A percentile compares a stretch with the other conserved stretches of the same genome.
phyloP scores from a whole-genome alignment of 1,140 invertebrate genomes.

The Eulimnadia texana region DNA sequence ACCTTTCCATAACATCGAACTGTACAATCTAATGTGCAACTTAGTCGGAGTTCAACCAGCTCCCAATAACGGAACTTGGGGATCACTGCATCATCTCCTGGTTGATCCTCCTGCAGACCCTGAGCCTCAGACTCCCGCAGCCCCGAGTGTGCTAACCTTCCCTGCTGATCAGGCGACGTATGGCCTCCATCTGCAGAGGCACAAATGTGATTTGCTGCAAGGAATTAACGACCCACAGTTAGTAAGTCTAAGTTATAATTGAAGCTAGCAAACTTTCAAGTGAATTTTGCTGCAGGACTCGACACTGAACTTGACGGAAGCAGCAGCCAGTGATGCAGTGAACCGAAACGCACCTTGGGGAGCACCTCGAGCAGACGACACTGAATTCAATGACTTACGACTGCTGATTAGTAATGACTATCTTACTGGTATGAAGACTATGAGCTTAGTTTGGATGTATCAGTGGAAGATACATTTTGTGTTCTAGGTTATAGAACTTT shows the following conservation, averaged over 20 bases:
- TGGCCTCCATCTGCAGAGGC: neutral
- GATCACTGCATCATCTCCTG: conserved; percentile 16
- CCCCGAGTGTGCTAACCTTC: neutral
- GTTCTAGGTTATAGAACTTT: neutral
- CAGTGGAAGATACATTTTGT: neutral
- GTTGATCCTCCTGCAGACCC: conserved; percentile 7
- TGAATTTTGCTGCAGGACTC: neutral
- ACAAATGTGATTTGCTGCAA: neutral
- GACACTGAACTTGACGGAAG: neutral
- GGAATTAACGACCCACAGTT: neutral
- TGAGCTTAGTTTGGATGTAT: too few species aligned
- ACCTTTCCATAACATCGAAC: conserved; percentile 30
- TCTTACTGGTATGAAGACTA: neutral
- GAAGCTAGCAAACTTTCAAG: neutral
- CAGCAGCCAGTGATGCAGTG: neutral
- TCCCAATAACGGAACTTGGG: conserved; percentile 28
- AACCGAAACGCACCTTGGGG: neutral
- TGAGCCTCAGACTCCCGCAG: neutral
- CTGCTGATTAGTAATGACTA: neutral
- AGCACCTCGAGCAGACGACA: neutral
- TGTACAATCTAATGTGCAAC: conserved; percentile 33
- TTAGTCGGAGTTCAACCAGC: conserved; percentile 27
- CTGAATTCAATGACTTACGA: neutral
- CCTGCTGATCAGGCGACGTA: neutral
- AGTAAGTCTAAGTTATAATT: neutral